Percentiles rank a stretch among this genome's conserved stretches.
These are phyloP conservation scores for Rhinichthys osculus DNA, from an alignment of 2,797 vertebrate species.

Conservation along the genomic window DNA sequence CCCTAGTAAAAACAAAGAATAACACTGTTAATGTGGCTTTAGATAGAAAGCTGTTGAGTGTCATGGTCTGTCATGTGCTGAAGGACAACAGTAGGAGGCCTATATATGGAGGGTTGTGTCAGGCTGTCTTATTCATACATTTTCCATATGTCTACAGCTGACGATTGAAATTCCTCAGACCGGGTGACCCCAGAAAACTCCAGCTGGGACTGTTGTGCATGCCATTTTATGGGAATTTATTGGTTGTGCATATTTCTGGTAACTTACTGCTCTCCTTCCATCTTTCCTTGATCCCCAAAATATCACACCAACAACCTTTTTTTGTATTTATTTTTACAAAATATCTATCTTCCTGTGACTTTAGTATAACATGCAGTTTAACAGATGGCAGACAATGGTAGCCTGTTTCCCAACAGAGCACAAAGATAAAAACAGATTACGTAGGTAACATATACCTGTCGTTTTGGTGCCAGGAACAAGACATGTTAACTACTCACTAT, in stretches of 20 bases:
- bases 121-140: conserved; percentile 53
- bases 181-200: conserved; percentile 34
- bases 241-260: conserved; percentile 47
- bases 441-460: background rate
- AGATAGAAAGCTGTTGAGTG: conserved; percentile 8
- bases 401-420: conserved; percentile 11
- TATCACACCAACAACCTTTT: background rate
- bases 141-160: conserved; percentile 57
- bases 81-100: conserved; percentile 46
- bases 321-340: background rate
- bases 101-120: conserved; percentile 46
- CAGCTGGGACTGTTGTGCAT: conserved; percentile 53
- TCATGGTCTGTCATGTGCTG: conserved; percentile 16
- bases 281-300: conserved; percentile 53
- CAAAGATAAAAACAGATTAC: conserved; percentile 10
- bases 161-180: conserved; percentile 49
- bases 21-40: conserved; percentile 1
- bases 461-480: conserved; percentile 1
- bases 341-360: background rate
- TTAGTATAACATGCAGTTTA: background rate
- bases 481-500: background rate
- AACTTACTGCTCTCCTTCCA: conserved; percentile 26
- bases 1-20: background rate
- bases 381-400: background rate
- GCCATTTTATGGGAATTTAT: conserved; percentile 57